Conservation (phyloP, 2,797 vertebrate species). For the Hippopotamyrus pictus region DNA sequence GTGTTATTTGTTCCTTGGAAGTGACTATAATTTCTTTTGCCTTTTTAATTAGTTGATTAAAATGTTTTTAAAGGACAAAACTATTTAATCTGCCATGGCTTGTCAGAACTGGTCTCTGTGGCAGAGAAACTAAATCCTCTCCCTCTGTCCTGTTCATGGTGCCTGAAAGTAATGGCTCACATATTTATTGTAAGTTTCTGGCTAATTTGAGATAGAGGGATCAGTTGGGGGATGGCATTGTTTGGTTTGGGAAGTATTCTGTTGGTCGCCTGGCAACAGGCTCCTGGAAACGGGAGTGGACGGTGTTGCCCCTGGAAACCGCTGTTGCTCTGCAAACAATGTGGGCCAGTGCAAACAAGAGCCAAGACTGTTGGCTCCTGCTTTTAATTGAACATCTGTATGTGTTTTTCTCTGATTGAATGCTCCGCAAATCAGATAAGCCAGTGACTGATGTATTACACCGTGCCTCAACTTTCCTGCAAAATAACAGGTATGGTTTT, state of each 20-base stretch:
- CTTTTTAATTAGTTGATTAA: conserved; percentile 42
- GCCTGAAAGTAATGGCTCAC: conserved; percentile 81
- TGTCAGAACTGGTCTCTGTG: conserved; percentile 37
- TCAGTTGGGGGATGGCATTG: conserved; percentile 83
- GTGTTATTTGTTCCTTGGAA: conserved; percentile 33
- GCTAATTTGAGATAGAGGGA: conserved; percentile 75
- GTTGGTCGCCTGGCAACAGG: conserved; percentile 81
- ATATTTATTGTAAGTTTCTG: conserved; percentile 79
- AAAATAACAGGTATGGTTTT: conserved; percentile 35
- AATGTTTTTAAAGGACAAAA: conserved; percentile 28
- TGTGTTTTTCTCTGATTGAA: conserved; percentile 73
- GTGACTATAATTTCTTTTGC: conserved; percentile 33
- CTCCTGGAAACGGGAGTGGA: conserved; percentile 84
- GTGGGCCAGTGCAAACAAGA: conserved; percentile 76
- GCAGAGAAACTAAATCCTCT: conserved; percentile 53
- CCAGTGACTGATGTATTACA: conserved; percentile 53
- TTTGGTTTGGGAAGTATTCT: conserved; percentile 98
- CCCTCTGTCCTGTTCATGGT: conserved; percentile 43
- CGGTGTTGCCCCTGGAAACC: conserved; percentile 84
- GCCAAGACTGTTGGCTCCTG: conserved; percentile 70
- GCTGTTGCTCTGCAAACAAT: conserved; percentile 96
- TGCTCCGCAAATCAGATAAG: conserved; percentile 49
- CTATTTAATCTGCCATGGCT: conserved; percentile 35
- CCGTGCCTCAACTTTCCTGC: conserved; percentile 41
- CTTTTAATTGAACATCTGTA: conserved; percentile 88